phyloP scores from a whole-genome alignment of 2,888 invertebrate genomes.

The Dicranocentrus wangi region DNA sequence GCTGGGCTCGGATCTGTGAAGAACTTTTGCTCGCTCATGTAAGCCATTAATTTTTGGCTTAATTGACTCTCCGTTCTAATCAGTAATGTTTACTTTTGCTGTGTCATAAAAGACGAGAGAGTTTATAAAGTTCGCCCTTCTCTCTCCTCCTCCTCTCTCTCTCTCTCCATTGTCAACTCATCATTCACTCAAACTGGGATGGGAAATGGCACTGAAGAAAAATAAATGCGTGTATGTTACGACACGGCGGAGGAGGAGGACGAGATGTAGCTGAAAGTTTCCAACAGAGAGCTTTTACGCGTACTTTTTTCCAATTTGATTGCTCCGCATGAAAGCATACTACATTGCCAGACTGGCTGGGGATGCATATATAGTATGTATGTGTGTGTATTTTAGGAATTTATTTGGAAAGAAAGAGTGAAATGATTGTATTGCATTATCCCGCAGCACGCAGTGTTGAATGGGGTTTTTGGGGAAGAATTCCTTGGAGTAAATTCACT shows the following conservation, averaged over 20 bases:
- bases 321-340: too few relatives aligned
- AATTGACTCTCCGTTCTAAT: constrained; percentile 71
- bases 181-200: constrained; percentile 50
- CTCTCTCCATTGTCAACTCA: constrained; percentile 48
- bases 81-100: constrained; percentile 70
- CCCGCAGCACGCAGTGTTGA: too few relatives aligned
- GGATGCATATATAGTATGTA: too few relatives aligned
- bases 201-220: constrained; percentile 46
- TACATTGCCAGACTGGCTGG: too few relatives aligned
- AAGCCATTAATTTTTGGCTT: constrained; percentile 69
- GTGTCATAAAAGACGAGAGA: constrained; percentile 64
- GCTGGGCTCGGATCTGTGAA: background rate
- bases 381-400: background rate
- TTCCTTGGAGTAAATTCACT: constrained; percentile 54
- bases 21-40: constrained; percentile 54
- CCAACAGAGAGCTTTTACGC: too few relatives aligned
- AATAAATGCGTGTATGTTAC: constrained; percentile 24
- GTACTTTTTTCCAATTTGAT: too few relatives aligned
- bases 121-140: constrained; percentile 58
- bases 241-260: too few relatives aligned
- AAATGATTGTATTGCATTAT: constrained; percentile 35
- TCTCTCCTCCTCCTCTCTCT: constrained; percentile 39
- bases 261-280: too few relatives aligned
- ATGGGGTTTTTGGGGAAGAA: constrained; percentile 38
- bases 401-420: constrained; percentile 23